These are phyloP conservation scores for Drosophila paulistorum DNA, from an alignment of 1,140 invertebrate species.

Conservation along the genomic window DNA sequence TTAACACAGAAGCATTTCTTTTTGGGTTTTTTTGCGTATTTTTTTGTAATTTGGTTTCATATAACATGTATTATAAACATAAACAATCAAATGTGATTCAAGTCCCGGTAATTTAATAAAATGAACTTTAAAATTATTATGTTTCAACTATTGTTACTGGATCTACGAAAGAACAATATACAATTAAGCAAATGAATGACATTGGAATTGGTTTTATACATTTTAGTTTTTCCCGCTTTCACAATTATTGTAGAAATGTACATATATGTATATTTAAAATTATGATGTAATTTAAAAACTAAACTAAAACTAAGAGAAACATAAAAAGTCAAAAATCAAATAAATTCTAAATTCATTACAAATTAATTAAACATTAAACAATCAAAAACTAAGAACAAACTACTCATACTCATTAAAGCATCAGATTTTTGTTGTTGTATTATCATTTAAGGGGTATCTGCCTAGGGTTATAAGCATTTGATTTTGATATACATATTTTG, in stretches of 20 bases:
- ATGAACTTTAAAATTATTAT: conserved; percentile 36
- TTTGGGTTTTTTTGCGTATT: conserved; percentile 15
- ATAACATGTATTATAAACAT: conserved; percentile 22
- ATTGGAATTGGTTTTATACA: conserved; percentile 45
- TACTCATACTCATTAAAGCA: conserved; percentile 34
- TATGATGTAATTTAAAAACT: conserved; percentile 55
- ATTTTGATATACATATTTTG: conserved; percentile 36
- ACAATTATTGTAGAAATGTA: conserved; percentile 49
- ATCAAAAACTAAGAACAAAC: conserved; percentile 30
- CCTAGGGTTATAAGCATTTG: conserved; percentile 46
- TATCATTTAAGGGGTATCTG: conserved; percentile 1
- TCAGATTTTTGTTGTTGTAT: conserved; percentile 19
- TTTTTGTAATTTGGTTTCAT: conserved; percentile 26
- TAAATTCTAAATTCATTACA: conserved; percentile 63
- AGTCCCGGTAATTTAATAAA: conserved; percentile 41
- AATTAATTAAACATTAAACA: conserved; percentile 52
- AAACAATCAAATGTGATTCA: conserved; percentile 62
- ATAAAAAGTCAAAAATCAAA: conserved; percentile 61
- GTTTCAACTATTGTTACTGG: conserved; percentile 3
- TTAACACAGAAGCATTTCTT: conserved; percentile 60
- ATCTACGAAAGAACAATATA: conserved; percentile 54
- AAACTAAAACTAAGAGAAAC: conserved; percentile 70
- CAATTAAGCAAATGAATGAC: conserved; percentile 40
- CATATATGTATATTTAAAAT: conserved; percentile 54
- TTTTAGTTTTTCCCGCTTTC: conserved; percentile 32